Conservation (phyloP, 2,113 vertebrate genomes). For the Gymnogyps californianus region DNA sequence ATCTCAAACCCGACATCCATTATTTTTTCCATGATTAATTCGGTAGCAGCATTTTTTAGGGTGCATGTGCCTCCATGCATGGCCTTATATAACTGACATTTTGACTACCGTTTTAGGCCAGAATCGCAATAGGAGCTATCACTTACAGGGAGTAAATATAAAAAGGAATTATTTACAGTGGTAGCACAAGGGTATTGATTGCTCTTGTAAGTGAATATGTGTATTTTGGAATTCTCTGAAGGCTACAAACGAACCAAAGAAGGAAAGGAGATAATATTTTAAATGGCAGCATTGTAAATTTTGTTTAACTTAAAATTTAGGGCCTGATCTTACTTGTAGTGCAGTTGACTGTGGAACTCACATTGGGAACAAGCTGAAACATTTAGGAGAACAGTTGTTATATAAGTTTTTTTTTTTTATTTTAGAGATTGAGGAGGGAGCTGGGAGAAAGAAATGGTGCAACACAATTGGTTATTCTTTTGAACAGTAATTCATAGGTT, state of each 20-base stretch:
- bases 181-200: not conserved
- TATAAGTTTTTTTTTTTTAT: not conserved
- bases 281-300: not conserved
- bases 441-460: not conserved
- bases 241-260: accelerated
- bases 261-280: not conserved
- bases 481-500: not conserved
- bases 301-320: not conserved
- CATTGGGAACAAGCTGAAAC: not conserved
- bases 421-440: not conserved
- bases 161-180: not conserved
- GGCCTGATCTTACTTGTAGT: not conserved
- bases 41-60: not conserved
- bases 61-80: not conserved
- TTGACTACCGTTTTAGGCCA: not conserved
- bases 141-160: not conserved
- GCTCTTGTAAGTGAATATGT: too few relatives aligned
- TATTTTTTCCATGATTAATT: not conserved
- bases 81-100: constrained; percentile 60
- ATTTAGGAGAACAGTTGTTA: not conserved
- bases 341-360: not conserved
- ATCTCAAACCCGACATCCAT: not conserved
- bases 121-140: not conserved
- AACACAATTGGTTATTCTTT: not conserved
- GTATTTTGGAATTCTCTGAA: not conserved